These are phyloP conservation scores for Aselliscus stoliczkanus DNA, from an alignment of 2,797 vertebrate species.

Conservation along the genomic window DNA sequence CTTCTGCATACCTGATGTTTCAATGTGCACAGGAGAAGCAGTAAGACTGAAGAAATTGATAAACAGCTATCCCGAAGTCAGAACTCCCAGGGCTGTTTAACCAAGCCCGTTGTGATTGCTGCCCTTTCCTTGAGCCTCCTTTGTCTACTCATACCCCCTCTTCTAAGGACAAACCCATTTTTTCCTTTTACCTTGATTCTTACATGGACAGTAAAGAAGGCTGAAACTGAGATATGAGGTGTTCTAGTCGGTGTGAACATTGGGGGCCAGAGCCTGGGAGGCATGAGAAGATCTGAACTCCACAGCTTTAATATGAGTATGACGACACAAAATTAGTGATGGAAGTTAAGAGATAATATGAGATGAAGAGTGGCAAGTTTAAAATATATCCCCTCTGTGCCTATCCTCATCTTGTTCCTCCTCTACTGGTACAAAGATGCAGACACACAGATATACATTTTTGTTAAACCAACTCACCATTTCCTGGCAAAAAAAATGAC, in stretches of 20 bases:
- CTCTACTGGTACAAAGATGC: slow-evolving; percentile 1
- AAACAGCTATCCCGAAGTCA: background rate
- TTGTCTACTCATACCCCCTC: background rate
- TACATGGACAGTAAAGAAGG: background rate
- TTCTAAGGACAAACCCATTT: background rate
- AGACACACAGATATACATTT: background rate
- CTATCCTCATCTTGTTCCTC: slow-evolving; percentile 16
- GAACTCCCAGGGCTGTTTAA: background rate
- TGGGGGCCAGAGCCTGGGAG: background rate
- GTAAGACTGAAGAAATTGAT: background rate
- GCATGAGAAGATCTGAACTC: background rate
- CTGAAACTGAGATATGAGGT: background rate
- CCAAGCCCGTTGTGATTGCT: background rate
- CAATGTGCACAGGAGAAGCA: background rate
- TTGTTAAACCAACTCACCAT: slow-evolving; percentile 22
- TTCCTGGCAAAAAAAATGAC: background rate
- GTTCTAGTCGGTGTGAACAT: background rate
- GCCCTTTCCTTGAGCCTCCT: background rate
- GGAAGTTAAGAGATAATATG: background rate
- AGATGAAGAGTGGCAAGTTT: background rate
- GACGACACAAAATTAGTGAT: background rate
- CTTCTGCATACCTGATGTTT: background rate
- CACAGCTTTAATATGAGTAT: background rate
- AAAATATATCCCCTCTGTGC: background rate
- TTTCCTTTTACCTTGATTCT: slow-evolving; percentile 20